Evolutionary conservation across 2,797 vertebrate genomes (phyloP), one percentile per base, ranked within the genome.

Genomic region (Glossophaga mutica): DNA sequence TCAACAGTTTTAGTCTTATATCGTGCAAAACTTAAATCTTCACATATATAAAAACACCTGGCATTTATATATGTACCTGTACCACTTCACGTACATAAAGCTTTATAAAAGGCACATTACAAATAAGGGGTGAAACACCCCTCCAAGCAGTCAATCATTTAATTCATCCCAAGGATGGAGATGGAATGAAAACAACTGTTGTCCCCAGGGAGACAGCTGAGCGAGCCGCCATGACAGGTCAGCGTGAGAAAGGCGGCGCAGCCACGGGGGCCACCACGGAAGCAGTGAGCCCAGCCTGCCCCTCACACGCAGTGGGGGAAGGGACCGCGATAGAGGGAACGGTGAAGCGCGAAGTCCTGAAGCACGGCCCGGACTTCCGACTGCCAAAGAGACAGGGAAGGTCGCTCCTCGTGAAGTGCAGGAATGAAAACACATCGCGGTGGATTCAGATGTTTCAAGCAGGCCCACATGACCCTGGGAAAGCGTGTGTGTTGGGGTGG

Each of bases 271-370:
- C 48, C 9, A 4, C 1, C 19, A 1, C 0, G 22, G 15, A 39
- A 78, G 62, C 29, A 29, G 19, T 0, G 24, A 48, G 44, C 37
- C 67, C 6, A 2, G 32, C 24, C 39, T 44, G 62, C 48, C 26
- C 34, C 5, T 12, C 26, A 73, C 52, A 0, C 1, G 3, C 26
- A 12, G 4, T 0, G 0, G 15, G 46, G 26, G 12, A 10, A 11
- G 18, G 55, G n/a, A 3, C 39, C 32, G 76, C 1, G 19, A 3
- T 24, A 5, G 7, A 65, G 9, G 11, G n/a, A 24, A 15, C 0
- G 10, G 73, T 37, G 57, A 48, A 34, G 16, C 0, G 15, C 26
- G 1, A 3, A 50, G 37, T 42, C 11, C 86, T 19, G 2, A 19
- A 42, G 71, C 24, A 15, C 1, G 8, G 83, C 24, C 10, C 42